Percentiles rank a stretch among this genome's conserved stretches.
phyloP scores from a whole-genome alignment of 2,113 vertebrate genomes.

The Polypterus senegalus region DNA sequence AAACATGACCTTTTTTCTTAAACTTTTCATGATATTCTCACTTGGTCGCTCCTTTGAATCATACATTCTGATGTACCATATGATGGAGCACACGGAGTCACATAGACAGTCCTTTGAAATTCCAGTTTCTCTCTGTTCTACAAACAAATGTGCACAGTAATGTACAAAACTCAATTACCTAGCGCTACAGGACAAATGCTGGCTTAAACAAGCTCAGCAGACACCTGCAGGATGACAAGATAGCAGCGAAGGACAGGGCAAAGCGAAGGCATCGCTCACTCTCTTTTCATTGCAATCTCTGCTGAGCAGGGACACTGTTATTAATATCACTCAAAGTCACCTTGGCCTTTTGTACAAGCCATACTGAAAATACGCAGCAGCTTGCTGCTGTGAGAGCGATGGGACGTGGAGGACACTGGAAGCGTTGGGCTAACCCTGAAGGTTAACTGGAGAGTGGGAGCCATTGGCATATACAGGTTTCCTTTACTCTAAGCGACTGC shows the following conservation, averaged over 20 bases:
- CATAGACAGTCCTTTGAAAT: no score
- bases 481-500: no score
- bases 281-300: background rate
- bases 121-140: no score
- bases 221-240: slow-evolving; percentile 12
- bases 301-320: slow-evolving; percentile 23
- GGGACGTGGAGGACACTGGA: slow-evolving; percentile 45
- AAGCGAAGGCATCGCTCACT: slow-evolving; percentile 13
- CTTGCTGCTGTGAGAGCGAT: slow-evolving; percentile 36
- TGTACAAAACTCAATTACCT: no score
- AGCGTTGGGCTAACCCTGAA: slow-evolving; percentile 31
- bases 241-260: background rate
- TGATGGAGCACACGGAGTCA: no score
- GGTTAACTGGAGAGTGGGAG: background rate
- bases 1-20: no score
- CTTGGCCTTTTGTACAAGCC: slow-evolving; percentile 49
- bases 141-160: no score
- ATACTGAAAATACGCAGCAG: slow-evolving; percentile 30
- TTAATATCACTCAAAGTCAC: slow-evolving; percentile 50
- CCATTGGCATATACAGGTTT: background rate
- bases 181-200: no score
- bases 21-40: no score
- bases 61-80: no score
- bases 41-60: no score
- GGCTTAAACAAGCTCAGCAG: slow-evolving; percentile 6